phyloP scores from a whole-genome alignment of 2,113 vertebrate genomes.

The Proterorhinus semilunaris region DNA sequence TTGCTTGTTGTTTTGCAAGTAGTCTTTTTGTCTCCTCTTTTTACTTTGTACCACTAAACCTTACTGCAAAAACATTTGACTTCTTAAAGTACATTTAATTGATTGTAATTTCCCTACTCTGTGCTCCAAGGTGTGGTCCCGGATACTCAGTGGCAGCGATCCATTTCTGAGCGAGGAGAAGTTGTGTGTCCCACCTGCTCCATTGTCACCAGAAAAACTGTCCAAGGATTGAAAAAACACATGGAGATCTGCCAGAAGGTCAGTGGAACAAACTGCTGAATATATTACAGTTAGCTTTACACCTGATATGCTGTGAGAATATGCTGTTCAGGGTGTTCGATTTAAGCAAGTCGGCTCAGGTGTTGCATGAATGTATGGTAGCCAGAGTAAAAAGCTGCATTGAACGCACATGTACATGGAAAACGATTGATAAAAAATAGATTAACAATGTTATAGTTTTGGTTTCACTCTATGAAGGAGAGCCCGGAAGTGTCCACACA shows the following conservation, averaged over 20 bases:
- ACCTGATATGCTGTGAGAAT: background rate
- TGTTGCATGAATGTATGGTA: too few relatives aligned
- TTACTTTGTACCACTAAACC: background rate
- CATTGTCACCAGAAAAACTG: constrained; percentile 89
- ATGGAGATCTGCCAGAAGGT: constrained; percentile 98
- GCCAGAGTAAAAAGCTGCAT: too few relatives aligned
- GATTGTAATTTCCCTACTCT: background rate
- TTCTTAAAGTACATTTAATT: background rate
- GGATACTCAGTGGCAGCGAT: constrained; percentile 87
- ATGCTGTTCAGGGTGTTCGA: background rate
- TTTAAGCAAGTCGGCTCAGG: too few relatives aligned
- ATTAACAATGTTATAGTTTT: constrained; percentile 17
- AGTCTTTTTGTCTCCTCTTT: too few relatives aligned
- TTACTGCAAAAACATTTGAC: background rate
- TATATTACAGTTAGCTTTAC: background rate
- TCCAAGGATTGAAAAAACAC: constrained; percentile 93
- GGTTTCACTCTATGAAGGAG: background rate
- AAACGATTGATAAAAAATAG: background rate
- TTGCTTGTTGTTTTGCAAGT: too few relatives aligned
- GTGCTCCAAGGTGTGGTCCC: constrained; percentile 65
- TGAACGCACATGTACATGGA: background rate
- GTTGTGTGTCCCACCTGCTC: constrained; percentile 90
- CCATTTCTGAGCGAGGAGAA: constrained; percentile 88
- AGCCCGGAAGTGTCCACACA: constrained; percentile 32
- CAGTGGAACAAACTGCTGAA: constrained; percentile 37